These are phyloP conservation scores for Taenaris catops DNA, from an alignment of 2,888 invertebrate species.

Conservation along the genomic window DNA sequence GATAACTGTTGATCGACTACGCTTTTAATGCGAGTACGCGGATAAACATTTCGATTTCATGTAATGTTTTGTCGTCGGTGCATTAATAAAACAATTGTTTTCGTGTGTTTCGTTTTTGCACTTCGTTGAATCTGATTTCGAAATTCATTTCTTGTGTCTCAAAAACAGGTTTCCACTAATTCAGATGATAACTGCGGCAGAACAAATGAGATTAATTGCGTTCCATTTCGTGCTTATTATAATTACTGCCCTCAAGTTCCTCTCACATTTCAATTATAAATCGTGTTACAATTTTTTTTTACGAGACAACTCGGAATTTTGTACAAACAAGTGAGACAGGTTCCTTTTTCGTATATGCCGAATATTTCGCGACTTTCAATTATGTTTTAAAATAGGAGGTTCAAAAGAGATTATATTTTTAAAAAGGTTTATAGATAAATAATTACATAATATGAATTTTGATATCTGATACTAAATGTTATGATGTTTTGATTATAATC, in stretches of 20 bases:
- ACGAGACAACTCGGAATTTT: constrained; percentile 19
- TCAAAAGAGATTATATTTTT: too few species aligned
- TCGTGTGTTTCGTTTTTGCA: constrained; percentile 73
- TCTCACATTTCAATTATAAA: constrained; percentile 28
- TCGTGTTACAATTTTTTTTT: constrained; percentile 22
- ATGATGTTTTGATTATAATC: too few species aligned
- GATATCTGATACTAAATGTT: too few species aligned
- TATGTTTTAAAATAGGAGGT: too few species aligned
- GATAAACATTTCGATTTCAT: constrained; percentile 41
- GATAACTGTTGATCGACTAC: constrained; percentile 9
- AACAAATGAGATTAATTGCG: constrained; percentile 62
- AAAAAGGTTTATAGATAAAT: too few species aligned
- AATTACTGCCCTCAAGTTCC: constrained; percentile 45
- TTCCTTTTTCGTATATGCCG: constrained; percentile 29
- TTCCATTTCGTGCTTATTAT: constrained; percentile 37
- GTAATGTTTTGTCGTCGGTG: constrained; percentile 46
- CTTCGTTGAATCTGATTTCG: constrained; percentile 54
- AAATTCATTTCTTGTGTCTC: constrained; percentile 42
- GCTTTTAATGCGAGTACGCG: constrained; percentile 18
- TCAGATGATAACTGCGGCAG: constrained; percentile 52
- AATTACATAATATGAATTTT: too few species aligned
- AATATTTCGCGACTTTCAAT: too few species aligned
- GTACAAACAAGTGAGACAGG: constrained; percentile 12
- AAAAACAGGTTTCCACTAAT: constrained; percentile 59
- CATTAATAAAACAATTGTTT: constrained; percentile 67